These are phyloP conservation scores for mouse (Mus musculus) DNA, from an alignment of 2,113 vertebrate species.

Conservation along the genomic window GRCm39 chr7:51598001-51598500, in stretches of 20 bases:
- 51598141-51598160: neutral
- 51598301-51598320: neutral
- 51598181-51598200: neutral
- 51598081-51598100: neutral
- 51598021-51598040: neutral
- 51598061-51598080: neutral
- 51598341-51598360: neutral
- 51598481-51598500: neutral
- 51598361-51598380: neutral
- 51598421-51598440: neutral
- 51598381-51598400: neutral
- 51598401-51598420: constrained; percentile 1
- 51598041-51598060: neutral
- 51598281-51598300: neutral
- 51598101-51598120: neutral
- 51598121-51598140: neutral
- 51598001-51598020: neutral
- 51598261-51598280: neutral
- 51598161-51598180: neutral
- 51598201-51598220: neutral
- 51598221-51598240: neutral
- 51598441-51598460: neutral
- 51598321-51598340: neutral
- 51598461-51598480: neutral
- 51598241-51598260: fast-evolving